Evolutionary conservation across 2,113 vertebrate genomes (phyloP).

Genomic region (Vanacampus margaritifer): DNA sequence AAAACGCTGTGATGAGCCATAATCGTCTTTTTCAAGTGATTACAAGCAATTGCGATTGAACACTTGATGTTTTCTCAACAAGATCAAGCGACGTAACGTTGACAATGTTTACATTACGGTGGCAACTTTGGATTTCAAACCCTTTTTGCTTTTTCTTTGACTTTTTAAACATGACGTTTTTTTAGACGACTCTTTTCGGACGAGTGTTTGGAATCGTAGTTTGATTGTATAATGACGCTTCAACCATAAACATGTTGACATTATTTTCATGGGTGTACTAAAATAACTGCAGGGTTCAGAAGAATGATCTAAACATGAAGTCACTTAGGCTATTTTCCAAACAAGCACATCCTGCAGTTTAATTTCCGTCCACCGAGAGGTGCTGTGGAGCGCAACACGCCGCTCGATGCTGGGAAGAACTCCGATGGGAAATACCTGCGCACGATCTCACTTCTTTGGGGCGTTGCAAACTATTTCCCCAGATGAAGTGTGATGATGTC

Average conservation of each 20-base stretch:
- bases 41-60: not conserved
- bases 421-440: not conserved
- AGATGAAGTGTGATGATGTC: conserved; percentile 4
- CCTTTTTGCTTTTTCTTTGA: not conserved
- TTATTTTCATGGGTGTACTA: too few species aligned
- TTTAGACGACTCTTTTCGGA: too few species aligned
- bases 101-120: not conserved
- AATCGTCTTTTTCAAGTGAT: not conserved
- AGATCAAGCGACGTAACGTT: not conserved
- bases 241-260: too few species aligned
- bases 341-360: conserved; percentile 18
- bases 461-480: not conserved
- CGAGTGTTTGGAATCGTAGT: too few species aligned
- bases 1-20: too few species aligned
- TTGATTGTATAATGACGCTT: too few species aligned
- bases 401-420: not conserved
- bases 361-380: conserved; percentile 35
- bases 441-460: not conserved
- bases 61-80: not conserved
- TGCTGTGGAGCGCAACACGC: conserved; percentile 9
- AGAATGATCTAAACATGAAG: not conserved
- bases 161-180: not conserved
- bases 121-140: not conserved
- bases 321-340: not conserved
- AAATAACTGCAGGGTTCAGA: too few species aligned